Evolutionary conservation across 1,140 invertebrate genomes (phyloP), one percentile per base, ranked within the genome.

Genomic region (Lucilia sericata): DNA sequence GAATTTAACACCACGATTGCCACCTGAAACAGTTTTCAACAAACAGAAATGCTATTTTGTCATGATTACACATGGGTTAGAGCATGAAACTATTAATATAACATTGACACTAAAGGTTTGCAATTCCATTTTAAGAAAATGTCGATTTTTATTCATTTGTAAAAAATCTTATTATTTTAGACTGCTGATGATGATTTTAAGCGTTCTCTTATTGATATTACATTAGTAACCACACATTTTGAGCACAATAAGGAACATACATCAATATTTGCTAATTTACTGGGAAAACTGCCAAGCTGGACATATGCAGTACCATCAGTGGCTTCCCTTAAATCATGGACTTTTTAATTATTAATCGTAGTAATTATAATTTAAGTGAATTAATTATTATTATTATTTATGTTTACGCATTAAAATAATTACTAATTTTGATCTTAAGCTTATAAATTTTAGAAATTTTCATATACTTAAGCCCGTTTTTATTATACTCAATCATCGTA

Each of bases 271-370:
- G 78, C 82, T 10, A 81, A 87, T 65, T 86, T 91, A 80, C 74
- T 91, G 3, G 86, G 84, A 2, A 84, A 89, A 86, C 86, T 91
- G 82, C 91, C 91, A 70, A 76, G 86, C 19, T 91, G 91, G 91
- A 83, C 89, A 55, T 86, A 88, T 87, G 83, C 88, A 2, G 88
- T 87, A 9, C 86, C 88, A 42, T 87, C 86, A 85, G 82, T 91
- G 19, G 86, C 88, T 47, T 85, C 84, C n/a, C 88, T 88, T 78
- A 84, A 88, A 83, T 86, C 87, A 19, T 91, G 86, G 85, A 84
- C 87, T 12, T 88, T 88, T 85, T 91, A 88, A 83, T 8, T 42
- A 7, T 7, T 2, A 42, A 7, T 42, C 42, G 42, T 42, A 42
- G 42, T 42, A 42, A 5, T 42, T 42, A 42, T 42, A 42, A 42